Base-by-base conservation (phyloP, 2,888 invertebrate species). In the Abrostola triplasia region DNA sequence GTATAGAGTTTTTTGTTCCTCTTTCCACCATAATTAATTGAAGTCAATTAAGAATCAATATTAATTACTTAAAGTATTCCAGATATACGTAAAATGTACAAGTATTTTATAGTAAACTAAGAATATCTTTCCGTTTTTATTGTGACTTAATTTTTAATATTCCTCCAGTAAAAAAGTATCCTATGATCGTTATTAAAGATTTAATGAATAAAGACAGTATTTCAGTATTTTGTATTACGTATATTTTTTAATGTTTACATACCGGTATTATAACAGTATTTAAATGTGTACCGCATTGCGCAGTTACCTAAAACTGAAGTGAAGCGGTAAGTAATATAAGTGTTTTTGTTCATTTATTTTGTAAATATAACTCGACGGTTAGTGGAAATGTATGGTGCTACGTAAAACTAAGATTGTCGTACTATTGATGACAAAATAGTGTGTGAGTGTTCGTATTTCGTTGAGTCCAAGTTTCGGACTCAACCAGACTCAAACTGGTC, bases 321-420 rank as follows among this genome's bases (percentile, higher is more conserved):
- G 0, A 41, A 59, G 44, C 38, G 12, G 47, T 56, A 40, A 41
- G 9, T 36, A 49, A 49, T 9, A 5, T 61, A 64, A 57, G 40
- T 59, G 4, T 54, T 56, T 59, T 59, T 38, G 8, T 61, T 65
- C 0, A 40, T 50, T 58, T 66, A 9, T 58, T 50, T 54, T 67
- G 36, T 70, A 53, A 54, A 67, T 66, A 61, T 62, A 64, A 57
- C 76, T 76, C 71, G 36, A 67, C 53, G 70, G 77, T 79, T 79
- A 77, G 80, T 79, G 80, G 60, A 67, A 76, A 70, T 77, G 59
- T 64, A 72, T 73, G 80, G 80, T 80, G 80, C 80, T 80, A 79
- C 49, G 67, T 62, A 57, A 62, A 47, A 64, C 7, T 60, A 51
- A 65, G 38, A 51, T 67, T 66, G 4, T 52, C 51, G 0, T 7